A percentile compares a stretch with the other conserved stretches of the same genome.
phyloP scores from a whole-genome alignment of 2,797 vertebrate species.

The Malacoctenus gilli region DNA sequence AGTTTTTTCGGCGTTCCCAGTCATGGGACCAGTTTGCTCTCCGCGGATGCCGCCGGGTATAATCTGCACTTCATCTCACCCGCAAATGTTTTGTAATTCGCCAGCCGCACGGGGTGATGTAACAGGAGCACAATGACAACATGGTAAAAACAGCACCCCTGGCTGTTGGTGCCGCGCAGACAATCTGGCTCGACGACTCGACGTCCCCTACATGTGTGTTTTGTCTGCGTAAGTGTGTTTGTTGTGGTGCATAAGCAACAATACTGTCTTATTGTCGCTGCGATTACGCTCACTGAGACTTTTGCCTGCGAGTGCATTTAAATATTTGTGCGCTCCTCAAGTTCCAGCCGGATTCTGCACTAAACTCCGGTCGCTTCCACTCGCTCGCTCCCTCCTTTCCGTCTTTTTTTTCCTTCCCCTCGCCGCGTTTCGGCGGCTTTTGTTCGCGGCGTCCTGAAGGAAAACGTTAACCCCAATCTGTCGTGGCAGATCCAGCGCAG shows the following conservation, averaged over 20 bases:
- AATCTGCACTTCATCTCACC: conserved; percentile 24
- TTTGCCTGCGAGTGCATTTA: conserved; percentile 24
- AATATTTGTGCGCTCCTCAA: conserved; percentile 33
- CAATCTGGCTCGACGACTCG: conserved; percentile 11
- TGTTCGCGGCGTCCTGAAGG: conserved; percentile 46
- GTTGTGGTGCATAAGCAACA: conserved; percentile 1
- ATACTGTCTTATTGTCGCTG: conserved; percentile 26
- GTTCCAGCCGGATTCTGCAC: conserved; percentile 3
- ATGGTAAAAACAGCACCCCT: conserved; percentile 18
- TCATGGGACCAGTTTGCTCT: background rate
- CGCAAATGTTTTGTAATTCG: conserved; percentile 9
- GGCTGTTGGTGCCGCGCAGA: conserved; percentile 19
- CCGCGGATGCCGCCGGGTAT: conserved; percentile 2
- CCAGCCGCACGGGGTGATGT: conserved; percentile 6
- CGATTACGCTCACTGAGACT: conserved; percentile 33
- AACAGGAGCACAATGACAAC: conserved; percentile 14
- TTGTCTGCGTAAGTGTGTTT: background rate
- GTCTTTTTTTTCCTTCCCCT: conserved; percentile 12
- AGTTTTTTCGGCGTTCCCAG: no score
- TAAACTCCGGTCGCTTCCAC: no score
- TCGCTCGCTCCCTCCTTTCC: no score
- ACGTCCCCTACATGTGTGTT: background rate
- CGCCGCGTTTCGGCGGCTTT: conserved; percentile 19
- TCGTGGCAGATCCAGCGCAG: conserved; percentile 55
- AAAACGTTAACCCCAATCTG: conserved; percentile 69